phyloP scores from a whole-genome alignment of 1,140 invertebrate genomes.

The Platyura marginata region DNA sequence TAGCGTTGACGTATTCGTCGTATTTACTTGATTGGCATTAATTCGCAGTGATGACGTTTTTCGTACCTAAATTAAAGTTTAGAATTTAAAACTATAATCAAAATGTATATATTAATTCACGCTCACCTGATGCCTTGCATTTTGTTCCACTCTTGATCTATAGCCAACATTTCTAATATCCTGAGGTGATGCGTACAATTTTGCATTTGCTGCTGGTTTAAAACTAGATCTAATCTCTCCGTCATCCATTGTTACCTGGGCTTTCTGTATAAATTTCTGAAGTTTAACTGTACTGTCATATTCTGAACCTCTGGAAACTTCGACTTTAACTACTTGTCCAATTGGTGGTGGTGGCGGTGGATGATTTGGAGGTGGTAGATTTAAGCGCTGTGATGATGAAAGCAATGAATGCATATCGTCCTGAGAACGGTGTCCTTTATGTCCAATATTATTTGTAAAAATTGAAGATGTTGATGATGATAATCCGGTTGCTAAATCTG shows the following conservation, averaged over 20 bases:
- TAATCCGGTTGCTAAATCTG: constrained; percentile 37
- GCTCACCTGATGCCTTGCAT: neutral
- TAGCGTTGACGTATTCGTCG: neutral
- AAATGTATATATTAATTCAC: no score
- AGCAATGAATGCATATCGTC: constrained; percentile 47
- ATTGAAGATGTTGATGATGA: constrained; percentile 20
- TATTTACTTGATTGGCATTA: neutral
- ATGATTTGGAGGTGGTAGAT: constrained; percentile 44
- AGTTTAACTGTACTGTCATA: constrained; percentile 23
- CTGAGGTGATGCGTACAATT: constrained; percentile 73
- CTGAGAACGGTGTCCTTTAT: constrained; percentile 48
- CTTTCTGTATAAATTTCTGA: constrained; percentile 20
- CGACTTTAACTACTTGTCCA: constrained; percentile 55
- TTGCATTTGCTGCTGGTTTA: constrained; percentile 62
- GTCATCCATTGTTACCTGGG: constrained; percentile 11
- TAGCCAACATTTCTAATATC: constrained; percentile 59
- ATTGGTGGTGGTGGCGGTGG: constrained; percentile 48
- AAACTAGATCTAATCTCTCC: constrained; percentile 60
- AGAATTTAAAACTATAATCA: no score
- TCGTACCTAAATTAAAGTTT: neutral
- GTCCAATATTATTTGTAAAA: constrained; percentile 16
- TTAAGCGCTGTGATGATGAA: constrained; percentile 20
- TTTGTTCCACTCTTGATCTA: constrained; percentile 17
- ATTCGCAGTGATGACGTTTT: neutral
- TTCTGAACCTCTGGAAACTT: constrained; percentile 29